A percentile compares a stretch with the other conserved stretches of the same genome.
phyloP scores from a whole-genome alignment of 2,888 invertebrate species.

The Drosophila prolongata region DNA sequence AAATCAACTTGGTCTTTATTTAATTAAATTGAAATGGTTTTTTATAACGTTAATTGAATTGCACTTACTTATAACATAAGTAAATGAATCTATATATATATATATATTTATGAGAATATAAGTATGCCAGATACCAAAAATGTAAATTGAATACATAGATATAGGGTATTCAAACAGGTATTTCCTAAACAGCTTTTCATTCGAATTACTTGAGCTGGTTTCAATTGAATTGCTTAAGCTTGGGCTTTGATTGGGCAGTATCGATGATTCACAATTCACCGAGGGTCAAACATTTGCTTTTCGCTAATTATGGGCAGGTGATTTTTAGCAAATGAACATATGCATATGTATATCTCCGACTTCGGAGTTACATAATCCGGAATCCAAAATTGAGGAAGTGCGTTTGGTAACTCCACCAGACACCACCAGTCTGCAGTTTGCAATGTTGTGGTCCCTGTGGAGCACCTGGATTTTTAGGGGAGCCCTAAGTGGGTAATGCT shows the following conservation, averaged over 20 bases:
- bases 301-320: conserved; percentile 47
- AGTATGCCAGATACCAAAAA: neutral
- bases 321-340: neutral
- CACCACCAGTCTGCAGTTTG: neutral
- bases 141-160: no score
- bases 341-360: no score
- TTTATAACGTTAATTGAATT: neutral
- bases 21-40: no score
- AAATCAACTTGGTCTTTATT: no score
- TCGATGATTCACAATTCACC: conserved; percentile 47
- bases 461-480: conserved; percentile 7
- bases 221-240: conserved; percentile 13
- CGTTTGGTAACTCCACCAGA: neutral
- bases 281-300: conserved; percentile 69
- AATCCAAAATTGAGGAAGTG: neutral
- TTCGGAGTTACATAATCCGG: conserved; percentile 5
- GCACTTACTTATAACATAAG: neutral
- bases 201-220: conserved; percentile 4
- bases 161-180: conserved; percentile 7
- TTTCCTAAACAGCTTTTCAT: neutral
- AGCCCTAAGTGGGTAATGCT: conserved; percentile 27
- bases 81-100: no score
- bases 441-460: conserved; percentile 20
- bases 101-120: neutral
- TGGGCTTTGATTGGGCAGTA: conserved; percentile 32